Evolutionary conservation across 2,888 invertebrate species (phyloP), one percentile per base, ranked within the genome.

Genomic region (Osmoderma eremita): DNA sequence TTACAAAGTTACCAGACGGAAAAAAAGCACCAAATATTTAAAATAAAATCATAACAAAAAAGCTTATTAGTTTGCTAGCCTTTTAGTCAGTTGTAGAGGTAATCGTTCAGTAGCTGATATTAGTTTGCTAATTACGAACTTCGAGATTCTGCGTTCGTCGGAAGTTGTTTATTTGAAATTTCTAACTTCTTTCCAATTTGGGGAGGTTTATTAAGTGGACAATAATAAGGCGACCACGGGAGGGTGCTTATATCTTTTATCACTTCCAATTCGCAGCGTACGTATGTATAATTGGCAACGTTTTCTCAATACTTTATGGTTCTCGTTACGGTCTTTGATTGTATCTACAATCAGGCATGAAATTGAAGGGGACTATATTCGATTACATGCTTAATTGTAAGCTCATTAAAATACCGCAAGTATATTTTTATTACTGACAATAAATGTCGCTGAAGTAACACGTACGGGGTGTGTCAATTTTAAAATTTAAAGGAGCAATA

Each of bases 171-270:
- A 49, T 62, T 62, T 20, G 30, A 36, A 62, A 48, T 48, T 62
- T 62, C 49, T 15, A 62, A 62, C 61, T 62, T 62, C 30, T 62
- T 62, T 38, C 49, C 24, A 62, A 48, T 62, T 48, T n/a, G 39
- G 36, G 38, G 38, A 30, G 30, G 24, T 51, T 51, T 51, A 51
- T 51, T 15, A 15, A 38, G 18, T 20, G 38, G 39, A 8, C 10
- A 53, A 53, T 38, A 24, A 30, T 5, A 30, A 30, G 30, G 5
- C 6, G 30, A 30, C 30, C 10, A 30, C 30, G 30, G 10, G 30
- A 6, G 10, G 10, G 30, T 1, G 10, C 8, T 20, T 48, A 30
- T 18, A 8, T 12, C 10, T 48, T 12, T 20, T 20, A 12, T 20
- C 48, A 12, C 48, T 20, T 8, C 4, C 2, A 18, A 3, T 48